These are phyloP conservation scores for Enoplosus armatus DNA, from an alignment of 2,797 vertebrate species.

Conservation along the genomic window DNA sequence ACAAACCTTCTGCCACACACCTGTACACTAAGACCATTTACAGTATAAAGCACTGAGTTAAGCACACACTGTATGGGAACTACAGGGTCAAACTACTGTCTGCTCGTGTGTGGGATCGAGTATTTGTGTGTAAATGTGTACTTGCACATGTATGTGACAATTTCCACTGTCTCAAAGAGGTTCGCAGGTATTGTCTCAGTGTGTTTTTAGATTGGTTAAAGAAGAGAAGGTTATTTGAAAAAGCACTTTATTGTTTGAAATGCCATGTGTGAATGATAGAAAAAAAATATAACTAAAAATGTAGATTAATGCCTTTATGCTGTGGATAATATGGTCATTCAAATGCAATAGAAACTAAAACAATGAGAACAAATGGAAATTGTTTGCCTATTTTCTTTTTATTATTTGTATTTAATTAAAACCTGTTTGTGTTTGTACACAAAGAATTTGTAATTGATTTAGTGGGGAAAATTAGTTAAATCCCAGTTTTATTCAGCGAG, in stretches of 20 bases:
- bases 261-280: slow-evolving; percentile 71
- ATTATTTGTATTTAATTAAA: slow-evolving; percentile 81
- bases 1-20: slow-evolving; percentile 15
- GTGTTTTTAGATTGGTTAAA: slow-evolving; percentile 55
- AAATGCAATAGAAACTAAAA: slow-evolving; percentile 82
- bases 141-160: slow-evolving; percentile 39
- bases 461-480: slow-evolving; percentile 9
- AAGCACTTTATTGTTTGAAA: slow-evolving; percentile 86
- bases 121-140: slow-evolving; percentile 50
- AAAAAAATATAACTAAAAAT: slow-evolving; percentile 52
- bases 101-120: slow-evolving; percentile 38
- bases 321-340: slow-evolving; percentile 73
- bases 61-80: slow-evolving; percentile 40
- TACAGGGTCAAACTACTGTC: slow-evolving; percentile 41
- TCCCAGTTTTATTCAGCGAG: slow-evolving; percentile 12
- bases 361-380: slow-evolving; percentile 72
- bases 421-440: slow-evolving; percentile 74
- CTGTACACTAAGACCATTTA: slow-evolving; percentile 26
- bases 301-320: slow-evolving; percentile 74
- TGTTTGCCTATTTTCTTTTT: slow-evolving; percentile 64
- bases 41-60: slow-evolving; percentile 65
- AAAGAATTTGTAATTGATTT: slow-evolving; percentile 46
- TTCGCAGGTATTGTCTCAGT: slow-evolving; percentile 41
- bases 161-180: slow-evolving; percentile 55
- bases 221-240: slow-evolving; percentile 61